Base-by-base conservation (phyloP, 2,797 vertebrate species). In the Melanogrammus aeglefinus region DNA sequence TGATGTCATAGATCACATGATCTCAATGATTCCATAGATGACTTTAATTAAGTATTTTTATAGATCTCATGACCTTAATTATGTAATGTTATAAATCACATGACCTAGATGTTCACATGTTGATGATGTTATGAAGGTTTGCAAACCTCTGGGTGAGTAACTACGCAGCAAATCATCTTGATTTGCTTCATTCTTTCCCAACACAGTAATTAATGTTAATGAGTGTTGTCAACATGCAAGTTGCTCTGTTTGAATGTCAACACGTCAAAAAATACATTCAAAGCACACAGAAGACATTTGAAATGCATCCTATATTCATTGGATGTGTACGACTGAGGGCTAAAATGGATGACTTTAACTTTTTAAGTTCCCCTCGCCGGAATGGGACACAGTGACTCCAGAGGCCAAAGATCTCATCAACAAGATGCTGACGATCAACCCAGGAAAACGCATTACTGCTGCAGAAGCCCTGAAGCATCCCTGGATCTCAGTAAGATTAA, bases 321-420 rank as follows among this genome's bases (percentile, higher is more conserved):
- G 3, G n/a, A 24, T 66, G 57, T 57, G 57, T 27, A 66, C 9
- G 6, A 8, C n/a, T 66, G 10, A 57, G 16, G 18, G 51, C 57
- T 66, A 27, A 66, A 66, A 66, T 66, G 57, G 7, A 66, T 24
- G n/a, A 66, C 8, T 24, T 66, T 0, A 57, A 5, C 8, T 66
- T 5, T 10, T 66, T 2, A 85, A 99, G 97, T 99, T 99, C 88
- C 97, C 97, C 0, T 99, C 97, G 16, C 97, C 97, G 2, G 97
- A 99, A 86, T 99, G 97, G 97, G 97, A 99, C 92, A 99, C 97
- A 0, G 97, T 99, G 77, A 99, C 97, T 14, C 97, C 97, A 0
- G 97, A 99, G 92, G 97, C 97, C 0, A 99, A 99, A 93, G 97
- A 98, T 77, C 96, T 99, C 57, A 99, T 99, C 81, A 99, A 99